Evolutionary conservation across 1,140 invertebrate species (phyloP), one percentile per base, ranked within the genome.

Genomic region (Leptoteleia sp.): DNA sequence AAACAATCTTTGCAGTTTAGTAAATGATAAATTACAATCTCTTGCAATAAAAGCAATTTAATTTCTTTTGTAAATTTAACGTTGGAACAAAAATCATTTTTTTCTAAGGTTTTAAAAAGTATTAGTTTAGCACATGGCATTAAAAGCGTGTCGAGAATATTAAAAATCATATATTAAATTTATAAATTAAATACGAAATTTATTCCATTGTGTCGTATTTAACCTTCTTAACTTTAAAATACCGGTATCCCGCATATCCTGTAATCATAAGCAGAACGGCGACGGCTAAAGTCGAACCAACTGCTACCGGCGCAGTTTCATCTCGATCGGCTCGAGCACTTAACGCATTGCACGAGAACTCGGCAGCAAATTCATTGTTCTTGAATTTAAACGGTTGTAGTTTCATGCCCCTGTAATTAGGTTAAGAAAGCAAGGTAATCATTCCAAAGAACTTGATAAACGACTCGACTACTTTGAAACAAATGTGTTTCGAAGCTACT

Each of bases 161-260:
- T 5, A 45, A 25, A 45, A 13, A 45, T 3, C 3, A 25, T 25
- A 25, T 25, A 3, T 25, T 3, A 25, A 25, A 25, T 25, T 25
- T 25, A 25, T 25, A 6, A 25, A 6, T 25, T 25, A 25, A 25
- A 25, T 25, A 25, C 13, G 4, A 48, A 5, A n/a, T 76, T 92
- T 94, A 97, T 85, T 96, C 95, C 96, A 97, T 97, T 0, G 95
- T 96, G 82, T 96, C 96, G 85, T 97, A 97, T 82, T 96, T 95
- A 3, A 97, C 95, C 84, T 96, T 96, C 87, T 96, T 96, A 19
- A 96, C 92, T 86, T 96, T 96, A 82, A 96, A 92, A 83, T 97
- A 96, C 79, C 96, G 92, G 88, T 92, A 96, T n/a, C 94, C 92
- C 0, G 95, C 95, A 83, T 97, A 97, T 0, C 95, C 95, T 2